Percentiles rank a stretch among this genome's conserved stretches.
phyloP scores from a whole-genome alignment of 1,140 invertebrate genomes.

The Teleogryllus occipitalis region DNA sequence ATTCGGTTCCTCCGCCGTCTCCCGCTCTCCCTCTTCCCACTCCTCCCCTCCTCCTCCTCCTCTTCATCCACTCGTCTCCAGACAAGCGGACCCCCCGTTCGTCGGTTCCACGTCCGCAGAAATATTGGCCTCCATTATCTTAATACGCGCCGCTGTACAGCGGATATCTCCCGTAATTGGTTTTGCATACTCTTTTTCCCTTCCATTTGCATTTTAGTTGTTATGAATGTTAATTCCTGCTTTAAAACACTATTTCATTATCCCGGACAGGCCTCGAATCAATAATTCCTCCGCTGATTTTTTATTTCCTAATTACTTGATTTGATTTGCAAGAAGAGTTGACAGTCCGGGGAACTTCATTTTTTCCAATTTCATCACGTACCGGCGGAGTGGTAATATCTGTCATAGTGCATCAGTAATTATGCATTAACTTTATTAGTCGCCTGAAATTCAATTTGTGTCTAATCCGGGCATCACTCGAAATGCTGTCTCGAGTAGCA shows the following conservation, averaged over 20 bases:
- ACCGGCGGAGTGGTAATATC: neutral
- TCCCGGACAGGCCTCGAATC: neutral
- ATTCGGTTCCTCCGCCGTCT: no score
- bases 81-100: no score
- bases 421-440: slow-evolving; percentile 2
- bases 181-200: neutral
- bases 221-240: neutral
- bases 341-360: neutral
- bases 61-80: no score
- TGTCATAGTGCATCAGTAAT: slow-evolving; percentile 4
- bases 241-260: neutral
- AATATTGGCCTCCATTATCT: neutral
- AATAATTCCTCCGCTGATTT: neutral
- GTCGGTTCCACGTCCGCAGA: neutral
- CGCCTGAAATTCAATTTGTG: neutral
- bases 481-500: neutral
- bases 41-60: no score
- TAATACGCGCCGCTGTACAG: neutral
- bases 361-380: slow-evolving; percentile 1
- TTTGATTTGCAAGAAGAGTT: neutral
- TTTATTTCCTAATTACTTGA: slow-evolving; percentile 1
- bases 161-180: neutral
- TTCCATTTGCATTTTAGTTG: neutral
- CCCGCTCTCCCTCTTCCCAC: no score
- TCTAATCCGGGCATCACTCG: neutral